Evolutionary conservation across 2,797 vertebrate species (phyloP).

Genomic region (Zenarchopterus dispar): DNA sequence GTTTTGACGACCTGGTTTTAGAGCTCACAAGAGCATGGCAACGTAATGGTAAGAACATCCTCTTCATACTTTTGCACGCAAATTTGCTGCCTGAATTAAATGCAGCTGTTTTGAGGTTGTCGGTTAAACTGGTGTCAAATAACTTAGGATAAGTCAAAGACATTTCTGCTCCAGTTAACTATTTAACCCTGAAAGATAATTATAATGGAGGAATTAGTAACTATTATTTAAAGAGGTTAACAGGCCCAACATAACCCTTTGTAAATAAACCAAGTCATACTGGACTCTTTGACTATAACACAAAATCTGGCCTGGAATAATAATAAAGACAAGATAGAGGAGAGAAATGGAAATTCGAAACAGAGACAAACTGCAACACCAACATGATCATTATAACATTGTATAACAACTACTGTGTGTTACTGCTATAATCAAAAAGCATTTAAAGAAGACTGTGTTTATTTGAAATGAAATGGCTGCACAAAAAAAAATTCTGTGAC

Average conservation of each 20-base stretch:
- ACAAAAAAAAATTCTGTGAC: conserved; percentile 27
- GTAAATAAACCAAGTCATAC: neutral
- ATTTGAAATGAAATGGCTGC: neutral
- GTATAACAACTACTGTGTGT: conserved; percentile 9
- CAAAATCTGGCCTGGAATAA: conserved; percentile 24
- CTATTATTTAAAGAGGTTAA: neutral
- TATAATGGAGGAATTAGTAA: neutral
- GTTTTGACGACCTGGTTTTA: neutral
- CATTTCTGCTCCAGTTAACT: too few species aligned
- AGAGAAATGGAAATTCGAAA: conserved; percentile 20
- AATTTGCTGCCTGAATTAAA: neutral
- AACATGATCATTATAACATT: neutral
- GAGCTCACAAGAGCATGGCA: neutral
- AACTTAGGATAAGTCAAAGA: too few species aligned
- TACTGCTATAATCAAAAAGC: conserved; percentile 16
- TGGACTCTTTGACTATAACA: conserved; percentile 20
- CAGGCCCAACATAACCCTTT: conserved; percentile 4
- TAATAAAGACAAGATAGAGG: too few species aligned
- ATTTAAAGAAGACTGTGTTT: conserved; percentile 5
- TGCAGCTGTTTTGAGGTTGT: neutral
- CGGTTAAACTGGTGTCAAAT: neutral
- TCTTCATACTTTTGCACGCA: too few species aligned
- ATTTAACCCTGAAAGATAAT: too few species aligned
- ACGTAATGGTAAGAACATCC: neutral
- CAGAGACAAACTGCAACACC: conserved; percentile 11